These are phyloP conservation scores for Phyllotis vaccarum DNA, from an alignment of 2,797 vertebrate species.

Conservation along the genomic window DNA sequence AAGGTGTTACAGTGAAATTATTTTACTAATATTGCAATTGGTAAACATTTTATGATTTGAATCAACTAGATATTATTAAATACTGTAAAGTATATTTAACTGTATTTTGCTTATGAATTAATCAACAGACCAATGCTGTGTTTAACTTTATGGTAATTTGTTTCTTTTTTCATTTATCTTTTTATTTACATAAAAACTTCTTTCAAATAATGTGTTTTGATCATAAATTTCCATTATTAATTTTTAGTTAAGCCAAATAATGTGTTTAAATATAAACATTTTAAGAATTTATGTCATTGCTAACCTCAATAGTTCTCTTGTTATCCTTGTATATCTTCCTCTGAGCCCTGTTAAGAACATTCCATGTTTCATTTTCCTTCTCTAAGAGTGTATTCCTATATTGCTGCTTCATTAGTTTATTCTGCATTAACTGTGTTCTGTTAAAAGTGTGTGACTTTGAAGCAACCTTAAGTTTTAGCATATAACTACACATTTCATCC, in stretches of 20 bases:
- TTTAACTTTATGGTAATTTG: neutral
- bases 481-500: slow-evolving; percentile 65
- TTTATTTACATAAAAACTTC: neutral
- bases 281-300: neutral
- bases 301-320: neutral
- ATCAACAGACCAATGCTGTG: neutral
- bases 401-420: neutral
- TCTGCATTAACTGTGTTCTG: neutral
- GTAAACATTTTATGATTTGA: neutral
- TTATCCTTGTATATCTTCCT: no score
- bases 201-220: neutral
- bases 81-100: neutral
- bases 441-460: slow-evolving; percentile 71
- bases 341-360: no score
- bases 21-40: neutral
- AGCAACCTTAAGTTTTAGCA: slow-evolving; percentile 79
- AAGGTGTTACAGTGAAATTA: neutral
- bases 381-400: neutral
- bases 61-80: neutral
- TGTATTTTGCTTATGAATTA: neutral
- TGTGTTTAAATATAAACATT: neutral
- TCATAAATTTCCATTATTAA: neutral
- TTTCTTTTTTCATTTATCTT: neutral
- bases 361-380: neutral
- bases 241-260: neutral